Evolutionary conservation across 2,888 invertebrate genomes (phyloP).

Genomic region (Hyposoter dolosus): DNA sequence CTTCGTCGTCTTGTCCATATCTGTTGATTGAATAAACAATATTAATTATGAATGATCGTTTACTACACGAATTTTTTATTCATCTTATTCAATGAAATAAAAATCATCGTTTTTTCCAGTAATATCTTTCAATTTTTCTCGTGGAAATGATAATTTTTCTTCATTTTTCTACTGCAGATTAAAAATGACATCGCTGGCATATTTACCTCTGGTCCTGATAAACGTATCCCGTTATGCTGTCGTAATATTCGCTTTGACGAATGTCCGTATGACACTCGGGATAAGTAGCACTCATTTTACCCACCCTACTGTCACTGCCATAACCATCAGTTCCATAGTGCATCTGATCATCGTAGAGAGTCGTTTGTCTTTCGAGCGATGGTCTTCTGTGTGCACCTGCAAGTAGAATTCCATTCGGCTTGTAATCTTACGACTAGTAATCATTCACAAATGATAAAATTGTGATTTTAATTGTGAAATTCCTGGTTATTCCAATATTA

Average conservation of each 20-base stretch:
- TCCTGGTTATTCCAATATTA: not conserved
- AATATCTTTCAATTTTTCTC: not conserved
- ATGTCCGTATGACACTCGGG: constrained; percentile 82
- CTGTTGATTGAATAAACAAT: constrained; percentile 74
- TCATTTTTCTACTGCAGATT: not conserved
- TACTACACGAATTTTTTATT: not conserved
- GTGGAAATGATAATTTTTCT: not conserved
- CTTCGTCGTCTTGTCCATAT: constrained; percentile 88
- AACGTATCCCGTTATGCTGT: constrained; percentile 87
- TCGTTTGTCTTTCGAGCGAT: constrained; percentile 92
- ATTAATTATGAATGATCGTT: not conserved
- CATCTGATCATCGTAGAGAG: constrained; percentile 91
- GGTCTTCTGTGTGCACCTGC: constrained; percentile 87
- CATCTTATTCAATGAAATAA: not conserved
- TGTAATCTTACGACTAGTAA: not conserved
- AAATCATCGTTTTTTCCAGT: not conserved
- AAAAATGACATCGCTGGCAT: not conserved
- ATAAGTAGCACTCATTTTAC: constrained; percentile 82
- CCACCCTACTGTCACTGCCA: constrained; percentile 76
- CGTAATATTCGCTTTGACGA: constrained; percentile 89
- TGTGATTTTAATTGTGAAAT: not conserved
- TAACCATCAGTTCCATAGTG: constrained; percentile 86
- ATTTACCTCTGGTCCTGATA: constrained; percentile 86
- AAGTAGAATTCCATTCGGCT: constrained; percentile 30
- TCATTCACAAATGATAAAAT: not conserved